phyloP scores from a whole-genome alignment of 2,797 vertebrate species.

The Falco rusticolus region DNA sequence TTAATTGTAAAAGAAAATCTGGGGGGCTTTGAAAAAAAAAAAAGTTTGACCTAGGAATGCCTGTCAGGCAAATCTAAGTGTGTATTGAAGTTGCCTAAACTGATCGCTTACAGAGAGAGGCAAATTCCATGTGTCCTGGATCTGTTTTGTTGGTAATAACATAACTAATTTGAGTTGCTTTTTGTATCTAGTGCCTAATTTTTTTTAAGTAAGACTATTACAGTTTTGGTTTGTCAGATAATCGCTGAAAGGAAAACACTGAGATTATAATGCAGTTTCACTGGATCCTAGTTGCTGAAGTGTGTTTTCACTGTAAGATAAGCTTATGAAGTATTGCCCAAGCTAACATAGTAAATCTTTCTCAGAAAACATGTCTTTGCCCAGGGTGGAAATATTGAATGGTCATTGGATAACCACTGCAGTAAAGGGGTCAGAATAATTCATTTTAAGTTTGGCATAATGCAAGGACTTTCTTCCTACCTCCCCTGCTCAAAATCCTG shows the following conservation, averaged over 20 bases:
- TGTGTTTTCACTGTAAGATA: slow-evolving; percentile 76
- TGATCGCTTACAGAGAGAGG: slow-evolving; percentile 6
- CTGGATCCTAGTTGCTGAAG: slow-evolving; percentile 60
- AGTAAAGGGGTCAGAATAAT: slow-evolving; percentile 71
- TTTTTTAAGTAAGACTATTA: slow-evolving; percentile 58
- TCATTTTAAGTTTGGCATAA: slow-evolving; percentile 60
- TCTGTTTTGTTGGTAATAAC: slow-evolving; percentile 54
- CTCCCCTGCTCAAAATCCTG: neutral
- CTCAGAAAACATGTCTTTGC: slow-evolving; percentile 72
- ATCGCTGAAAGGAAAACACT: slow-evolving; percentile 68
- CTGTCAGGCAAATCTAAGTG: neutral
- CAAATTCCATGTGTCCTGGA: slow-evolving; percentile 47
- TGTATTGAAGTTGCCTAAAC: neutral
- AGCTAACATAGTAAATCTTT: slow-evolving; percentile 77
- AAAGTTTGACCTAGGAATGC: neutral
- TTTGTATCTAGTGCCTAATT: slow-evolving; percentile 54
- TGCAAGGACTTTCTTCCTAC: slow-evolving; percentile 23
- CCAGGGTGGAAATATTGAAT: slow-evolving; percentile 75
- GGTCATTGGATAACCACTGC: slow-evolving; percentile 69
- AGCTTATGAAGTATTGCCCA: slow-evolving; percentile 70
- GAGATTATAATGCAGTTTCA: slow-evolving; percentile 67
- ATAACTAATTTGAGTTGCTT: slow-evolving; percentile 61
- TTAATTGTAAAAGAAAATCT: slow-evolving; percentile 45
- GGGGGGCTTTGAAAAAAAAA: neutral
- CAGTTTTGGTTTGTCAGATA: slow-evolving; percentile 73